phyloP scores from a whole-genome alignment of 2,797 vertebrate genomes.

The Columba guinea region DNA sequence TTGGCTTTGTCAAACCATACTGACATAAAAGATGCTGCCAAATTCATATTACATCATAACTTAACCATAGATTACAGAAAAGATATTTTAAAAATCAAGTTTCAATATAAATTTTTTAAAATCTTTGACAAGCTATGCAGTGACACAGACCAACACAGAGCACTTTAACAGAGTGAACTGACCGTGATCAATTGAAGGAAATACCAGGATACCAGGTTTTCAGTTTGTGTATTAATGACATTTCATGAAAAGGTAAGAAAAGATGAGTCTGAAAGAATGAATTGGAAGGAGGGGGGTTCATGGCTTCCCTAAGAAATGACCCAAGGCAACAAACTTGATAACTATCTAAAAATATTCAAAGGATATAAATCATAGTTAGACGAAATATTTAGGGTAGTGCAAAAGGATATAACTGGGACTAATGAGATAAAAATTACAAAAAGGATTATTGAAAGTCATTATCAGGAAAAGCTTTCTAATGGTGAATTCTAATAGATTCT shows the following conservation, averaged over 20 bases:
- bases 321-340: neutral
- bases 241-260: neutral
- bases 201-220: neutral
- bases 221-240: neutral
- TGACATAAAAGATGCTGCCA: neutral
- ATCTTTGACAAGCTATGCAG: neutral
- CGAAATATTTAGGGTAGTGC: neutral
- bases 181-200: neutral
- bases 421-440: conserved; percentile 35
- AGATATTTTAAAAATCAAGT: neutral
- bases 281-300: neutral
- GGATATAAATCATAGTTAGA: neutral
- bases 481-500: neutral
- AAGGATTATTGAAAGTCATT: conserved; percentile 25
- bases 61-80: neutral
- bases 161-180: conserved; percentile 4
- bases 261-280: neutral
- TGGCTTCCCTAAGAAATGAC: neutral
- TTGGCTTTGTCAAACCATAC: neutral
- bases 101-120: neutral
- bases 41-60: neutral
- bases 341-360: conserved; percentile 27
- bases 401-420: conserved; percentile 5
- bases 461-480: conserved; percentile 23
- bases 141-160: neutral